Base-by-base conservation (phyloP, 2,113 vertebrate genomes). In the Neolamprologus cancellatus region DNA sequence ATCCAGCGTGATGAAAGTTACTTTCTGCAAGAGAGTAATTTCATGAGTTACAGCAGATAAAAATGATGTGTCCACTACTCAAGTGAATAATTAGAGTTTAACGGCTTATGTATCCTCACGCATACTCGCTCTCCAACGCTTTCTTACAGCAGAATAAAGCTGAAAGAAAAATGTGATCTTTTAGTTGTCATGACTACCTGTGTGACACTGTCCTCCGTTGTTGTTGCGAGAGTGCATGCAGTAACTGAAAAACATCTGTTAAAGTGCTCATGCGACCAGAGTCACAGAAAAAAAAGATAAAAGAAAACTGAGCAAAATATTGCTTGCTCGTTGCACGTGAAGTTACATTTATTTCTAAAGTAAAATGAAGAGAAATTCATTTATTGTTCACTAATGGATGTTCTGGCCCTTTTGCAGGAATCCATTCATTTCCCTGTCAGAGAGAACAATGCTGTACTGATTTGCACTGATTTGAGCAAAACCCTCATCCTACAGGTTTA, bases 401-500 rank as follows among this genome's bases (percentile, higher is more conserved):
- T 3, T 36, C 20, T 8, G 48, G 25, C 23, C 25, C 18, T 39
- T 41, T 10, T 82, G 20, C 39, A 36, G 36, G 36, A 46, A 84
- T 85, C 78, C 20, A 78, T 88, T 85, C 14, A 71, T 88, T 85
- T 74, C 39, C 46, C 32, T 81, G 48, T 78, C 69, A 79, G 10
- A 78, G 8, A 57, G 55, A 78, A 76, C 69, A 76, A 76, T 76
- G 15, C 1, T 50, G 25, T 50, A 50, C 44, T 50, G 71, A 76
- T 50, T 76, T 48, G 6, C 15, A 28, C 34, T 17, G 20, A 41
- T 79, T 66, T 57, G 13, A 71, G 17, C 61, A 25, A 44, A 78
- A 66, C 17, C 17, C 8, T 66, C 52, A 78, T 86, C 53, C 80
- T n/a, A 1, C 90, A 99, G 98, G 94, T 99, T 66, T 97, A 96